phyloP scores from a whole-genome alignment of 2,797 vertebrate genomes.

The Chaenodraco wilsoni region DNA sequence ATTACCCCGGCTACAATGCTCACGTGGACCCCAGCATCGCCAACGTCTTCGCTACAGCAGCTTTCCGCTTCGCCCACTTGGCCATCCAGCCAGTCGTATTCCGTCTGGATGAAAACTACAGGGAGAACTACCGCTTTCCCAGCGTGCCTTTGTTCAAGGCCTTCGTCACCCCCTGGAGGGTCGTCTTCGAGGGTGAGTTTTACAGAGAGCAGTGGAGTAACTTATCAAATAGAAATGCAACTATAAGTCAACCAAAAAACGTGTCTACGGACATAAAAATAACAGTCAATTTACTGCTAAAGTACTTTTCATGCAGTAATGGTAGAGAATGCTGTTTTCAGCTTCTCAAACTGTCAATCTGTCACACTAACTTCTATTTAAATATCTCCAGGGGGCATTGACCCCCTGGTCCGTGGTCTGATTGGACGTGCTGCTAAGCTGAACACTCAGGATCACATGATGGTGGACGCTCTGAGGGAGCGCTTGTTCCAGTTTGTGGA shows the following conservation, averaged over 20 bases:
- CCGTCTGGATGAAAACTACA: slow-evolving; percentile 80
- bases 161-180: slow-evolving; percentile 89
- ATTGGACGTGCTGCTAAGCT: slow-evolving; percentile 78
- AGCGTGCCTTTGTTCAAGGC: slow-evolving; percentile 79
- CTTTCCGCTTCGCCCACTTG: slow-evolving; percentile 90
- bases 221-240: too few relatives aligned
- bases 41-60: slow-evolving; percentile 89
- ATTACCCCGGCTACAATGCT: slow-evolving; percentile 80
- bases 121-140: slow-evolving; percentile 67
- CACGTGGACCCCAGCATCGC: slow-evolving; percentile 85
- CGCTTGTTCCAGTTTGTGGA: slow-evolving; percentile 79
- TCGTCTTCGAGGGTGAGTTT: slow-evolving; percentile 85
- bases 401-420: slow-evolving; percentile 81
- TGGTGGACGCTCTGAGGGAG: slow-evolving; percentile 82
- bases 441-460: slow-evolving; percentile 80
- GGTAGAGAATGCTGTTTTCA: too few relatives aligned
- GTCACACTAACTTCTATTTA: slow-evolving; percentile 2
- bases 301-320: too few relatives aligned
- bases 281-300: too few relatives aligned
- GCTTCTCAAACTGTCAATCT: background rate
- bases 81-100: slow-evolving; percentile 84
- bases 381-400: slow-evolving; percentile 77
- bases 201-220: background rate
- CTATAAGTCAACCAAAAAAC: too few relatives aligned
- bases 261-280: too few relatives aligned